Percentiles rank a stretch among this genome's conserved stretches.
phyloP scores from a whole-genome alignment of 2,888 invertebrate species.

The Agrotis segetum region DNA sequence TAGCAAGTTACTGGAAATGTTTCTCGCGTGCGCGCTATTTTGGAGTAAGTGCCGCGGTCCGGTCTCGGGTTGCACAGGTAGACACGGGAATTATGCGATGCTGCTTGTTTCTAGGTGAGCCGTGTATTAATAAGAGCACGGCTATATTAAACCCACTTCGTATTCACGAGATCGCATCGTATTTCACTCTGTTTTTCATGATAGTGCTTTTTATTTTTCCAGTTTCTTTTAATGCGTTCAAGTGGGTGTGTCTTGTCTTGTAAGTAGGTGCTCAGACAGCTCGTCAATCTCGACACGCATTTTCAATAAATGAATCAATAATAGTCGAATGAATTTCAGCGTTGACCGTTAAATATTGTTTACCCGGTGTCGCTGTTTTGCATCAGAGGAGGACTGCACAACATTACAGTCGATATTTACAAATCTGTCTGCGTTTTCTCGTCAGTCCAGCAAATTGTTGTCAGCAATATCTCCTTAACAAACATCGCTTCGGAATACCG shows the following conservation, averaged over 20 bases:
- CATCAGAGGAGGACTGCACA: conserved; percentile 20
- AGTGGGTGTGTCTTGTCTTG: neutral
- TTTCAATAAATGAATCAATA: neutral
- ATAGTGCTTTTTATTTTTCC: conserved; percentile 27
- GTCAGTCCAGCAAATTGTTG: conserved; percentile 23
- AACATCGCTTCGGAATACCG: conserved; percentile 30
- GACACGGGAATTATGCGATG: conserved; percentile 73
- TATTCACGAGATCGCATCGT: conserved; percentile 78
- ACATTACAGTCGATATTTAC: conserved; percentile 20
- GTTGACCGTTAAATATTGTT: neutral
- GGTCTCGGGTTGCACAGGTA: conserved; percentile 77
- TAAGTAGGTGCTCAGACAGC: conserved; percentile 1
- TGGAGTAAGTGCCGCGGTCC: conserved; percentile 65
- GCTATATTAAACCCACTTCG: conserved; percentile 80
- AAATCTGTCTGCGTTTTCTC: conserved; percentile 18
- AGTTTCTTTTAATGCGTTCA: neutral
- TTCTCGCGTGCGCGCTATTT: conserved; percentile 78
- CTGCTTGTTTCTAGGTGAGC: conserved; percentile 79
- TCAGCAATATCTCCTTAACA: conserved; percentile 15
- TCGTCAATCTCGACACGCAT: conserved; percentile 1
- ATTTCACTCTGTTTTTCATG: conserved; percentile 71
- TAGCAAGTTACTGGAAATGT: conserved; percentile 70
- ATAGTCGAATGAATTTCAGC: neutral
- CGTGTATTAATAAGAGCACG: conserved; percentile 80
- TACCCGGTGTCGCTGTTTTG: conserved; percentile 8